Base-by-base conservation (phyloP, 2,113 vertebrate species). In the Atherinomorus stipes region DNA sequence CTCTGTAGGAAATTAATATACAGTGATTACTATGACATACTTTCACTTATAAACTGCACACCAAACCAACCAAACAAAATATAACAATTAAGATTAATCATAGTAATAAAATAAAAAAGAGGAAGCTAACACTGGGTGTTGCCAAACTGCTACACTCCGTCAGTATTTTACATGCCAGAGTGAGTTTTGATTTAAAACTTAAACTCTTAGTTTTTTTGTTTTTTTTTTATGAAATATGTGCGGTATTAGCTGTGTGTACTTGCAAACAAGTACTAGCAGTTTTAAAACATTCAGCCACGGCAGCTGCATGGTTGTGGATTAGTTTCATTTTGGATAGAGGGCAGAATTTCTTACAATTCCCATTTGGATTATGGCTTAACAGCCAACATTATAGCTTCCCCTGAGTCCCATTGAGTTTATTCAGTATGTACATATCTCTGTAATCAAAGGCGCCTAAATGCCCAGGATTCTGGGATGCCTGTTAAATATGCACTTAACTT, bases 1-100 rank as follows among this genome's bases (percentile, higher is more conserved):
- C 54, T 67, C 60, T 81, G 49, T 50, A n/a, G 62, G 64, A n/a
- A 65, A 64, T 11, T 47, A 57, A 72, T 51, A 54, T 68, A 71
- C 77, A 71, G 65, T 68, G 9, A 34, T 34, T 7, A 34, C 0
- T 73, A 80, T 81, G 47, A 63, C 44, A 7, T 47, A 8, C 18
- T 19, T 16, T 25, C 21, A 38, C 47, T 51, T 38, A 51, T n/a
- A 52, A 53, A 42, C 10, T 22, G 5, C 25, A 25, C 10, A 25
- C 11, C 22, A 49, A 52, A 40, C 16, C 11, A 52, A 49, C 54
- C 2, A 19, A 37, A 18, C 18, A 62, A 1, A 59, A 25, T 22
- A n/a, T 16, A 57, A 16, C 1, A 22, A 9, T 31, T 25, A 1
- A 53, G 19, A 53, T 18, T 18, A 23, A 9, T 2, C 49, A 4